Evolutionary conservation across 2,888 invertebrate species (phyloP).

Genomic region (Heliothis peltigera): DNA sequence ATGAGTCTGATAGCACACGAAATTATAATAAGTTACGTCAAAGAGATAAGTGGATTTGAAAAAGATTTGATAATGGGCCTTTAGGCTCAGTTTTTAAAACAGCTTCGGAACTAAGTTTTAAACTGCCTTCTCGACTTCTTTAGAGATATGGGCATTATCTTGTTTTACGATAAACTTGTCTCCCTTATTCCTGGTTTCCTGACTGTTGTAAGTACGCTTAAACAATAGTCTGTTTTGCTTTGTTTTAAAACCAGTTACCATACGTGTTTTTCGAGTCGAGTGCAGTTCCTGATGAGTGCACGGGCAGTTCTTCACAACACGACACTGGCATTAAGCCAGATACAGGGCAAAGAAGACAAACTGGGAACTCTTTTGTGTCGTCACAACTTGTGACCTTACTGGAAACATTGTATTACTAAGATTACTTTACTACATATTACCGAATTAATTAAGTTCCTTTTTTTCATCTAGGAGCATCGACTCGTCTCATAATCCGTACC

Average conservation of each 20-base stretch:
- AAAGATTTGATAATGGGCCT: slow-evolving; percentile 39
- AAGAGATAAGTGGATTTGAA: slow-evolving; percentile 40
- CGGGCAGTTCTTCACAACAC: slow-evolving; percentile 41
- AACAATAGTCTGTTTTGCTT: slow-evolving; percentile 38
- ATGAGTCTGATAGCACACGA: slow-evolving; percentile 40
- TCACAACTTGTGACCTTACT: slow-evolving; percentile 29
- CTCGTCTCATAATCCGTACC: slow-evolving; percentile 6
- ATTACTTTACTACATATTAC: not conserved
- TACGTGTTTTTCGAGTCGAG: slow-evolving; percentile 32
- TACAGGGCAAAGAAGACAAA: slow-evolving; percentile 31
- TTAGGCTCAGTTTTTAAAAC: slow-evolving; percentile 26
- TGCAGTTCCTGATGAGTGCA: slow-evolving; percentile 39
- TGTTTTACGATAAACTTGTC: slow-evolving; percentile 9
- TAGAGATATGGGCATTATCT: slow-evolving; percentile 33
- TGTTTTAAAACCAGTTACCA: slow-evolving; percentile 41
- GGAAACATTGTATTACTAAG: slow-evolving; percentile 21
- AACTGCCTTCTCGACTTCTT: slow-evolving; percentile 16
- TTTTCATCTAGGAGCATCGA: not conserved
- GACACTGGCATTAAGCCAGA: slow-evolving; percentile 47
- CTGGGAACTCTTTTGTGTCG: slow-evolving; percentile 28
- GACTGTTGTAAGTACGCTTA: slow-evolving; percentile 21
- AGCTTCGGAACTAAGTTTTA: slow-evolving; percentile 26
- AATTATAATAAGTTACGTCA: slow-evolving; percentile 52
- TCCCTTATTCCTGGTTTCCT: slow-evolving; percentile 8
- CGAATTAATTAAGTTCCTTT: not conserved